Evolutionary conservation across 2,888 invertebrate species (phyloP).

Genomic region (Neocrepidodera transversa): DNA sequence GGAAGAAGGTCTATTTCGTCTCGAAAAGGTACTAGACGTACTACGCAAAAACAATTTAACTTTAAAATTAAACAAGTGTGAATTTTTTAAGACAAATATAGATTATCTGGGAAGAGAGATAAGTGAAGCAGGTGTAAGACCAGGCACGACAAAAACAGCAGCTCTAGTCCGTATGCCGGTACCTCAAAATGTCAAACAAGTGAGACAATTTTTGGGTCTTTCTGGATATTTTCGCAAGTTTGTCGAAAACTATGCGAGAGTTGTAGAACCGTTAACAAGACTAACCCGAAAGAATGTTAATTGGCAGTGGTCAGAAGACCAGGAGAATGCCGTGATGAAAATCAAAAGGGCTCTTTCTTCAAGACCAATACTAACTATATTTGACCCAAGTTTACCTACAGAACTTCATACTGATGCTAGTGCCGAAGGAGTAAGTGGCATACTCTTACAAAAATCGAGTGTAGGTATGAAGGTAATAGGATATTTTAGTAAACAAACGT

Average conservation of each 20-base stretch:
- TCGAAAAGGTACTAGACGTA: conserved; percentile 13
- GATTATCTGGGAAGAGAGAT: not conserved
- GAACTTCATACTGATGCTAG: conserved; percentile 19
- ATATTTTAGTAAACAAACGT: too few relatives aligned
- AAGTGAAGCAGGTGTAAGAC: not conserved
- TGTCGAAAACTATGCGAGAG: conserved; percentile 29
- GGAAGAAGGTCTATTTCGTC: conserved; percentile 12
- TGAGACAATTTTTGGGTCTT: conserved; percentile 29
- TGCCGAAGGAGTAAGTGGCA: not conserved
- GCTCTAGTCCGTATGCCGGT: not conserved
- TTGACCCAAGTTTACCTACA: too few relatives aligned
- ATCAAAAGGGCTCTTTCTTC: conserved; percentile 20
- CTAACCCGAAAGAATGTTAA: conserved; percentile 23
- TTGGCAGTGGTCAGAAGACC: conserved; percentile 32
- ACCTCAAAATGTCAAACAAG: conserved; percentile 17
- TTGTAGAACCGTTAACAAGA: conserved; percentile 32
- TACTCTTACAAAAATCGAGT: not conserved
- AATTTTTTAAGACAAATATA: not conserved
- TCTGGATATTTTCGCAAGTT: conserved; percentile 33
- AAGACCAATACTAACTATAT: conserved; percentile 25
- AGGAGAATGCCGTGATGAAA: conserved; percentile 23
- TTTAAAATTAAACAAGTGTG: too few relatives aligned
- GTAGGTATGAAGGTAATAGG: too few relatives aligned
- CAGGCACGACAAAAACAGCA: not conserved
- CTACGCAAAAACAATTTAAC: too few relatives aligned